Evolutionary conservation across 2,797 vertebrate species (phyloP), one percentile per base, ranked within the genome.

Genomic region (Pitangus sulphuratus): DNA sequence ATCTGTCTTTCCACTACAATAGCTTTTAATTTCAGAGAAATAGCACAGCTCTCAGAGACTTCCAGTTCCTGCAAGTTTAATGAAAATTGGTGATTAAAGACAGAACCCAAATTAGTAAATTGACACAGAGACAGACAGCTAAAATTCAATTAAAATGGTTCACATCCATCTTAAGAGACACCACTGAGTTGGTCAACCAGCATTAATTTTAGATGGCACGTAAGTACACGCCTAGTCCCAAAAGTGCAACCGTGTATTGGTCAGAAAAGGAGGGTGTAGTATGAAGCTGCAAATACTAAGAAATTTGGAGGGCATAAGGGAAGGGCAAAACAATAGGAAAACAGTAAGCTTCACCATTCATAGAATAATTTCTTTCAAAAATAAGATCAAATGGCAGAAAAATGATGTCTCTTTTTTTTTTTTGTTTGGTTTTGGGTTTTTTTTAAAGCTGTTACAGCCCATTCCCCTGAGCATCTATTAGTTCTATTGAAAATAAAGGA

Each of bases 21-120:
- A 81, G 48, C 22, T 89, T 87, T 90, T 90, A 25, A 82, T 71
- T 90, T 75, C 57, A 83, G 74, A 57, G 9, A 83, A 94, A 92
- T 21, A 84, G n/a, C 28, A 78, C 31, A 77, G 40, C 30, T 74
- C 44, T 62, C 64, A 47, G 39, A 92, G 40, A 82, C 35, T 40
- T 70, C n/a, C 44, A 80, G 31, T 35, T 91, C 47, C 90, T 62
- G 14, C 8, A 89, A 83, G 39, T 70, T 87, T 51, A 80, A 77
- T 62, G 58, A 82, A 87, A 91, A 85, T 26, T 26, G 17, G 60
- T 74, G 48, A 83, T 80, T 77, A 77, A 72, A 93, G 39, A 78
- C 17, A 81, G 51, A 89, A 56, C 3, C 9, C 25, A 77, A 89
- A 94, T 70, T 35, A 89, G 47, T 69, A 70, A 31, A 68, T 16